Conservation (phyloP, 2,113 vertebrate species). For the Eubucco bourcierii region DNA sequence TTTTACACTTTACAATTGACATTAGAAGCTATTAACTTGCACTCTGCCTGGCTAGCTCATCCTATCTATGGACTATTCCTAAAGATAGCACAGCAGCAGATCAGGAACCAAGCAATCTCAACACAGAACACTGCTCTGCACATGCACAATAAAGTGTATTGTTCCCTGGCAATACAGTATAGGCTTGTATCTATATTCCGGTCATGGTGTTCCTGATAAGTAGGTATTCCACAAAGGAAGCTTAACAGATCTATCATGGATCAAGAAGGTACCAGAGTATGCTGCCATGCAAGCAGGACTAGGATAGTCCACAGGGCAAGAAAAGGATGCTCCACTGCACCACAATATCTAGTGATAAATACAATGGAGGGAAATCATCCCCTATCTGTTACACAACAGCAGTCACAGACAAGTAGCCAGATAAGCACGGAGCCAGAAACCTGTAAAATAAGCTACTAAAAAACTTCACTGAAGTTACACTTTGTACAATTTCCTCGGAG, state of each 20-base stretch:
- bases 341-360: neutral
- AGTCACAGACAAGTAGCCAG: neutral
- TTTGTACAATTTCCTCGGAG: neutral
- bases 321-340: neutral
- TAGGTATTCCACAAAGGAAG: neutral
- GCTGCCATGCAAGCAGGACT: neutral
- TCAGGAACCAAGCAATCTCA: neutral
- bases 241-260: neutral
- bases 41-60: neutral
- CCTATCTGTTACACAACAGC: neutral
- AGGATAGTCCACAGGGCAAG: neutral
- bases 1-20: neutral
- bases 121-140: neutral
- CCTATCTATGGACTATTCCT: neutral
- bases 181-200: neutral
- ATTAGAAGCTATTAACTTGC: neutral
- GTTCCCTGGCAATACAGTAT: neutral
- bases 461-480: neutral
- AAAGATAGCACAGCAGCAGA: neutral
- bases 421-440: neutral
- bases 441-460: neutral
- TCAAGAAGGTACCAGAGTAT: neutral
- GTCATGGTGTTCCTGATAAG: neutral
- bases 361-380: neutral
- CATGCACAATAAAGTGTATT: accelerated